Conservation (phyloP, 1,140 invertebrate genomes). For the Drosophila paulistorum region DNA sequence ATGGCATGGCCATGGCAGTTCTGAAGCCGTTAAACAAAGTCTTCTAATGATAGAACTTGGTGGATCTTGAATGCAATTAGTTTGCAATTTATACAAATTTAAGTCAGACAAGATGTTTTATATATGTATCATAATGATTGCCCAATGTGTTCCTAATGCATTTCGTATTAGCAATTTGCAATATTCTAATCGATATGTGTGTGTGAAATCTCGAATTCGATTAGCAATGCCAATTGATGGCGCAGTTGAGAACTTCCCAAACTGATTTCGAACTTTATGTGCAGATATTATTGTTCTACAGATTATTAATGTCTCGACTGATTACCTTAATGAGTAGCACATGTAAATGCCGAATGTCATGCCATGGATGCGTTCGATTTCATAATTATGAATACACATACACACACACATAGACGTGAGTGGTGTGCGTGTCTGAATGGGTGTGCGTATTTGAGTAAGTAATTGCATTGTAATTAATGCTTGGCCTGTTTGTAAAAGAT, state of each 20-base stretch:
- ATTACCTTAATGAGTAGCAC: slow-evolving; percentile 43
- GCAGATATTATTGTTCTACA: slow-evolving; percentile 16
- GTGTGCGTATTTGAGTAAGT: slow-evolving; percentile 50
- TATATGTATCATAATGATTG: background rate
- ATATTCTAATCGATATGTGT: background rate
- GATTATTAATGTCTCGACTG: slow-evolving; percentile 30
- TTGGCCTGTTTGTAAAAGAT: slow-evolving; percentile 63
- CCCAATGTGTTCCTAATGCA: background rate
- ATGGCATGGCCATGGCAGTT: too few species aligned
- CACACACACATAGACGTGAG: background rate
- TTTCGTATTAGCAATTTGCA: background rate
- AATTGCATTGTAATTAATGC: slow-evolving; percentile 80
- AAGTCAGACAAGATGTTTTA: too few species aligned
- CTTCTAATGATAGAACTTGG: too few species aligned
- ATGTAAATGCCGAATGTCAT: slow-evolving; percentile 61
- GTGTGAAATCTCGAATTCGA: background rate
- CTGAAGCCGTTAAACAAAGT: too few species aligned
- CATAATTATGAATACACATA: slow-evolving; percentile 60
- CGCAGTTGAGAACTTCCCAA: background rate
- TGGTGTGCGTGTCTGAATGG: slow-evolving; percentile 19
- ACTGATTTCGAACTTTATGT: background rate
- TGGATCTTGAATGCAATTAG: too few species aligned
- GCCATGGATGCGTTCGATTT: slow-evolving; percentile 28
- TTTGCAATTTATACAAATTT: too few species aligned
- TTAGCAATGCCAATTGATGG: slow-evolving; percentile 11